Base-by-base conservation (phyloP, 2,797 vertebrate genomes). In the Enteromius anoplus region DNA sequence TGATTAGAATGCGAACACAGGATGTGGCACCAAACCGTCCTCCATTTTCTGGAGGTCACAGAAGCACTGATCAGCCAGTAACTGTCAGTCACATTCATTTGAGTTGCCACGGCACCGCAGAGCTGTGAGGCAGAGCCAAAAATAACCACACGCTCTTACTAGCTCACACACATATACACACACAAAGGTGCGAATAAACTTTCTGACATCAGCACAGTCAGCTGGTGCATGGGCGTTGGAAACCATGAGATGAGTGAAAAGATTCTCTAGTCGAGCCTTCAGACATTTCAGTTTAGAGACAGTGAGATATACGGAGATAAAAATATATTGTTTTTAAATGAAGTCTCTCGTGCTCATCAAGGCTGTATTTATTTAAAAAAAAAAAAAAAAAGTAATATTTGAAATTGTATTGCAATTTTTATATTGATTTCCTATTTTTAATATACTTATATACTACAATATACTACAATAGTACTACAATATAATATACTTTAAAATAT, bases 141-240 rank as follows among this genome's bases (percentile, higher is more conserved):
- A 91, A 92, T 89, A 91, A 85, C 79, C 68, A 69, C 10, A 23
- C 75, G 75, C 82, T 83, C 78, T 75, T 72, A 40, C 55, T 51
- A 47, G 55, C 62, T 62, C 81, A 77, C 40, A 53, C 53, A 81
- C 79, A 77, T 75, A 83, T 82, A 79, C 69, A 81, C 66, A 72
- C 23, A 53, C 60, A 82, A 34, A 77, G 37, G 70, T 86, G 87
- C 62, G 86, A 86, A 88, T 80, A 72, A 88, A 81, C 84, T 84
- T 88, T 85, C 82, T 92, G 90, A 90, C 92, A 92, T 91, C 86
- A 89, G 88, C 87, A 78, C 85, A 47, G 88, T 90, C 88, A 91
- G 92, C 90, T 91, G 91, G 88, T 90, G 87, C 90, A 89, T 89
- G 86, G 26, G 84, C 81, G 83, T 75, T 88, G 83, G 91, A 89